Evolutionary conservation across 2,797 vertebrate genomes (phyloP).

Genomic region (Rhinichthys osculus): DNA sequence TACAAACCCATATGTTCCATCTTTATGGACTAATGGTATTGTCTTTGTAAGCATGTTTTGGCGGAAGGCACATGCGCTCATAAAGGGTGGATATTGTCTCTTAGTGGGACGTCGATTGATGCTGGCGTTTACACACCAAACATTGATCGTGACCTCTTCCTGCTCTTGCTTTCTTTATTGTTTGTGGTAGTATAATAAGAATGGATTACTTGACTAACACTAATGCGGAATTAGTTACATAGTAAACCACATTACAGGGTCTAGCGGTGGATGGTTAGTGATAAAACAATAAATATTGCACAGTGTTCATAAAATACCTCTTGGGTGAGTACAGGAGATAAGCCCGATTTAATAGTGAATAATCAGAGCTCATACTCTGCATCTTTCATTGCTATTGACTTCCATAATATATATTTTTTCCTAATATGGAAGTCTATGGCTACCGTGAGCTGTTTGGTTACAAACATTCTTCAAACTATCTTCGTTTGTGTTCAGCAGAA

Average conservation of each 20-base stretch:
- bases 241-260: slow-evolving; percentile 55
- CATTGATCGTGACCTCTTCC: slow-evolving; percentile 55
- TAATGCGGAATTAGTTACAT: slow-evolving; percentile 59
- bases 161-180: slow-evolving; percentile 52
- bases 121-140: slow-evolving; percentile 44
- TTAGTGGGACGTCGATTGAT: slow-evolving; percentile 56
- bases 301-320: slow-evolving; percentile 46
- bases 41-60: slow-evolving; percentile 49
- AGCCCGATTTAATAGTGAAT: slow-evolving; percentile 31
- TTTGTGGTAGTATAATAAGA: slow-evolving; percentile 60
- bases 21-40: slow-evolving; percentile 29
- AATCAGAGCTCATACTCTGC: neutral
- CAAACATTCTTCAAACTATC: too few relatives aligned
- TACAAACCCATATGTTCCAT: slow-evolving; percentile 5
- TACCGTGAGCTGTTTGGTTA: too few relatives aligned
- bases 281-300: slow-evolving; percentile 48
- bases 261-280: slow-evolving; percentile 37
- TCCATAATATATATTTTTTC: too few relatives aligned
- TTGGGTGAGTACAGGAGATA: slow-evolving; percentile 25
- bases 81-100: slow-evolving; percentile 47
- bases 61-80: slow-evolving; percentile 33
- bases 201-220: slow-evolving; percentile 53
- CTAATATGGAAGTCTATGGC: too few relatives aligned
- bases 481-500: too few relatives aligned
- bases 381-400: neutral